Evolutionary conservation across 2,888 invertebrate genomes (phyloP).

Genomic region (Dryocosmus kuriphilus): DNA sequence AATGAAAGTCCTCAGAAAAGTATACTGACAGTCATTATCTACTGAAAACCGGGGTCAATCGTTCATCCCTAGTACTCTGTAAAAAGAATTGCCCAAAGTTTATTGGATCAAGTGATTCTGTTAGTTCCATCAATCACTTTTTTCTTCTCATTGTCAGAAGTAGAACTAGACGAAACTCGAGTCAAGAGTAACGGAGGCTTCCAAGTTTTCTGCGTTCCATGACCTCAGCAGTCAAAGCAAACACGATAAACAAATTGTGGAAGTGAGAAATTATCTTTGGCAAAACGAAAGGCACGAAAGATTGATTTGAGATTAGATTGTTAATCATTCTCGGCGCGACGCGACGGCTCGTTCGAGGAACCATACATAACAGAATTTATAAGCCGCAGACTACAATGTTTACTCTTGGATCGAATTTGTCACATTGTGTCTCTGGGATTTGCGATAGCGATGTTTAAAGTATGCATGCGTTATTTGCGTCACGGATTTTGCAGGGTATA

Average conservation of each 20-base stretch:
- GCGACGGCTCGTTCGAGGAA: constrained; percentile 21
- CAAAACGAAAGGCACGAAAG: neutral
- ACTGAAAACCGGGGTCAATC: neutral
- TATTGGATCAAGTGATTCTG: neutral
- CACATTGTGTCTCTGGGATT: constrained; percentile 5
- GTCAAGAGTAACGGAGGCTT: neutral
- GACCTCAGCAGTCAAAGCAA: neutral
- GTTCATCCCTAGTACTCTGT: neutral
- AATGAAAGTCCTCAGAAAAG: too few relatives aligned
- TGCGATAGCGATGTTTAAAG: constrained; percentile 21
- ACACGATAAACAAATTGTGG: constrained; percentile 4
- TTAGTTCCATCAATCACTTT: neutral
- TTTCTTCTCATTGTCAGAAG: neutral
- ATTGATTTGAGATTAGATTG: constrained; percentile 33
- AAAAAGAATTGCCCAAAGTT: neutral
- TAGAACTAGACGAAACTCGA: neutral
- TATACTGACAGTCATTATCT: too few relatives aligned
- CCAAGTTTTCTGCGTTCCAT: neutral
- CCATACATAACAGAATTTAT: constrained; percentile 13
- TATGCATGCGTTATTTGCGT: constrained; percentile 11
- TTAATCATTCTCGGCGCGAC: constrained; percentile 18
- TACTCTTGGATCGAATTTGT: constrained; percentile 35
- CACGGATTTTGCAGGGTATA: neutral
- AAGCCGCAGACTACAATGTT: constrained; percentile 6
- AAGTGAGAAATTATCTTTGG: constrained; percentile 16